Conservation (phyloP, 2,797 vertebrate genomes). For the Falco peregrinus region DNA sequence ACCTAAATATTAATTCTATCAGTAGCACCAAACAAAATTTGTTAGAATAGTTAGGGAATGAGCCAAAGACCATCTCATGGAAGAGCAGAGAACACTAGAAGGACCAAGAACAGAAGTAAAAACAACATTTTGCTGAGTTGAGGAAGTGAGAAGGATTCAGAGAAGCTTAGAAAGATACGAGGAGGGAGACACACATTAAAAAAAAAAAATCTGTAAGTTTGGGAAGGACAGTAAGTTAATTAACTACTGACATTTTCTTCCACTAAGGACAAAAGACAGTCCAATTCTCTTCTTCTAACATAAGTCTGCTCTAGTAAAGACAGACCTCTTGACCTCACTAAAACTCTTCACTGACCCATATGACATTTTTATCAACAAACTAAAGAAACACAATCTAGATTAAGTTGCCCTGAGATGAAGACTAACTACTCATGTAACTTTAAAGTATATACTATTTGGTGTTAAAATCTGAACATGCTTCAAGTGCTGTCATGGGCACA, state of each 20-base stretch:
- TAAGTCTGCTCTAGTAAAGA: not conserved
- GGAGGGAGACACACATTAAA: not conserved
- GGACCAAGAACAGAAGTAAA: not conserved
- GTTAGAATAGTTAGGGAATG: not conserved
- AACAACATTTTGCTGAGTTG: not conserved
- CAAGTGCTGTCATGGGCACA: not conserved
- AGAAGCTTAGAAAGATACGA: not conserved
- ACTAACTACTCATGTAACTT: not conserved
- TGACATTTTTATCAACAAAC: not conserved
- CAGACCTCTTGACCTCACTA: not conserved
- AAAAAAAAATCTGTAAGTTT: not conserved
- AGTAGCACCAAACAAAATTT: not conserved
- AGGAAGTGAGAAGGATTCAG: not conserved
- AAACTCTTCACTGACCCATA: not conserved
- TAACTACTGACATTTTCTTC: not conserved
- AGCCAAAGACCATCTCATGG: not conserved
- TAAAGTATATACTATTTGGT: not conserved
- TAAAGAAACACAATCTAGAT: not conserved
- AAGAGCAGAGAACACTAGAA: not conserved
- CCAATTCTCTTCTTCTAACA: not conserved
- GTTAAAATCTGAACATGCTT: not conserved
- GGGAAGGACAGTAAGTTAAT: not conserved
- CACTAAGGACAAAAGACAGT: not conserved
- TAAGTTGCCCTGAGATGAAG: not conserved
- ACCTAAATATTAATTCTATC: not conserved